A percentile compares a stretch with the other conserved stretches of the same genome.
phyloP scores from a whole-genome alignment of 2,797 vertebrate genomes.

The Periophthalmus magnuspinnatus region DNA sequence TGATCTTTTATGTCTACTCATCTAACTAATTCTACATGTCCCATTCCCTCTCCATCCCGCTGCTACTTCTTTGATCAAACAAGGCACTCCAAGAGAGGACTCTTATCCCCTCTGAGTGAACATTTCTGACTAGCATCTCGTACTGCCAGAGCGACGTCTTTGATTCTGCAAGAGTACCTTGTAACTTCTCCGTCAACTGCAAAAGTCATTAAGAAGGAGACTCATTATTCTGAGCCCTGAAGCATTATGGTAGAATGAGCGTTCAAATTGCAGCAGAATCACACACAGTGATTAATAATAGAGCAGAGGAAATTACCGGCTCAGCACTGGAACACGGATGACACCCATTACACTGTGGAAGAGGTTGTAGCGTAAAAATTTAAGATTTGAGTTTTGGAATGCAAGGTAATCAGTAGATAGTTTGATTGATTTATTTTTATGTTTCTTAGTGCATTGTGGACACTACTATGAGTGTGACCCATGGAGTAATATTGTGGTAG shows the following conservation, averaged over 20 bases:
- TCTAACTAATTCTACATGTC: constrained; percentile 12
- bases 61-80: constrained; percentile 54
- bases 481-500: background rate
- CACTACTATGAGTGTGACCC: no score
- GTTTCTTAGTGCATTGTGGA: no score
- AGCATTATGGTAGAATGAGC: constrained; percentile 63
- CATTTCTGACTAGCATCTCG: constrained; percentile 29
- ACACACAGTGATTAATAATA: constrained; percentile 73
- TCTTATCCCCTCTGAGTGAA: constrained; percentile 35
- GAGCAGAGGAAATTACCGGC: constrained; percentile 60
- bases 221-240: constrained; percentile 55
- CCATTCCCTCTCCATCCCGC: constrained; percentile 15
- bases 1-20: constrained; percentile 32
- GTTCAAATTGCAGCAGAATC: constrained; percentile 69
- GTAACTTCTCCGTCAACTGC: constrained; percentile 54
- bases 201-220: constrained; percentile 66
- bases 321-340: constrained; percentile 41
- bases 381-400: constrained; percentile 22
- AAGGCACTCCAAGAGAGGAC: constrained; percentile 28
- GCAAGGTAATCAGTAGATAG: constrained; percentile 9
- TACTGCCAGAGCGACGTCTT: constrained; percentile 50
- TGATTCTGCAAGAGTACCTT: constrained; percentile 60
- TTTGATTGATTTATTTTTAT: background rate
- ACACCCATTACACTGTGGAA: constrained; percentile 48
- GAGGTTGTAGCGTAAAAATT: constrained; percentile 34